Conservation (phyloP, 2,888 invertebrate species). For the Paralinhomoeus sp. region DNA sequence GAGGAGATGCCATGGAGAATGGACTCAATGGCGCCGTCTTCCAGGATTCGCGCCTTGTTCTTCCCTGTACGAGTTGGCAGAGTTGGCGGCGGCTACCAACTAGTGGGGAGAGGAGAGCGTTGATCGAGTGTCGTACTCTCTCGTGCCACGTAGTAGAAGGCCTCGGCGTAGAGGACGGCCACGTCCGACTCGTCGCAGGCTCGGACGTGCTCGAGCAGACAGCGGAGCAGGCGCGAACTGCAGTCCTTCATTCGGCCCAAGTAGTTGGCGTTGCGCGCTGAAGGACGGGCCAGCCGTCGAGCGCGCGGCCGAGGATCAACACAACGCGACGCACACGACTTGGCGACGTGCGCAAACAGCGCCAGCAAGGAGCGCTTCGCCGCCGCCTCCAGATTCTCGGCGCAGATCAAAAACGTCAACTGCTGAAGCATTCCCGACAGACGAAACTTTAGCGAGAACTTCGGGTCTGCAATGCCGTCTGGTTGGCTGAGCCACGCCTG, state of each 20-base stretch:
- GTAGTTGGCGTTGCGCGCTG: neutral
- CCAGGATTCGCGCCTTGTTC: no score
- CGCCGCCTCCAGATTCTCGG: neutral
- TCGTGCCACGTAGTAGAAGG: neutral
- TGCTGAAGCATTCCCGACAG: conserved; percentile 32
- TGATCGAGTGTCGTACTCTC: no score
- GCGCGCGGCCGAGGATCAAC: no score
- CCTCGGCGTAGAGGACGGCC: no score
- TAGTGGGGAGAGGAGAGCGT: no score
- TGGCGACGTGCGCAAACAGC: neutral
- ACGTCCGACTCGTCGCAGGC: no score
- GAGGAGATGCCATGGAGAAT: no score
- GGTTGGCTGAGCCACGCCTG: no score
- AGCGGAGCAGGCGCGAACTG: neutral
- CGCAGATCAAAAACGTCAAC: conserved; percentile 29
- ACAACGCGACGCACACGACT: neutral
- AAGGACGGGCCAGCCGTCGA: neutral
- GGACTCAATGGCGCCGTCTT: no score
- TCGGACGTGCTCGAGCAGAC: neutral
- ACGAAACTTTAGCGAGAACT: conserved; percentile 43
- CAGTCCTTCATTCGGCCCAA: neutral
- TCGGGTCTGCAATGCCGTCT: conserved; percentile 30
- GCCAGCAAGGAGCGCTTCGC: neutral
- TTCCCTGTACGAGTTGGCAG: no score
- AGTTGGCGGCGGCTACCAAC: no score